phyloP scores from a whole-genome alignment of 2,888 invertebrate genomes.

The Acleris emargana region DNA sequence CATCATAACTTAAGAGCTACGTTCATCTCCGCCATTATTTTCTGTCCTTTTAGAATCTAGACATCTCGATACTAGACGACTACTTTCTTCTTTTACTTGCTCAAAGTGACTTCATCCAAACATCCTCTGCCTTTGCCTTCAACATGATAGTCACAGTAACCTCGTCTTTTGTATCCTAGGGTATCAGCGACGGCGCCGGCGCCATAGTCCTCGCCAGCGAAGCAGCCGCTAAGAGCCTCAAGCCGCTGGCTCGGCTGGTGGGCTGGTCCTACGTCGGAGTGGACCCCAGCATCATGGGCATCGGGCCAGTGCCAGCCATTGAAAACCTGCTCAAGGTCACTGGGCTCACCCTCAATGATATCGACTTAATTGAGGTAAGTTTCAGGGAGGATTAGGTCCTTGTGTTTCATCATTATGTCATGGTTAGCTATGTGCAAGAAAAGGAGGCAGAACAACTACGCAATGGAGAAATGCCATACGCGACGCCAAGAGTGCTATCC shows the following conservation, averaged over 20 bases:
- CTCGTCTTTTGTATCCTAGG: constrained; percentile 78
- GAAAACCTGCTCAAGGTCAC: constrained; percentile 91
- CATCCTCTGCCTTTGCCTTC: too few species aligned
- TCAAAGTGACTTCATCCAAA: too few species aligned
- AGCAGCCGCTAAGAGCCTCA: constrained; percentile 92
- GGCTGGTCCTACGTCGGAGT: constrained; percentile 97
- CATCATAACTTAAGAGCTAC: too few species aligned
- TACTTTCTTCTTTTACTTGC: too few species aligned
- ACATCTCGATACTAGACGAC: too few species aligned
- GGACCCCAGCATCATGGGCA: constrained; percentile 99
- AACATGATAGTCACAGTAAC: too few species aligned
- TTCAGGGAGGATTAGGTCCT: too few species aligned
- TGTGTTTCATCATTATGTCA: too few species aligned
- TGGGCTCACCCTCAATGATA: constrained; percentile 91
- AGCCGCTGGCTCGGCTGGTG: constrained; percentile 95
- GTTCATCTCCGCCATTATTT: too few species aligned
- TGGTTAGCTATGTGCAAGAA: neutral
- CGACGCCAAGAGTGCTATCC: too few species aligned
- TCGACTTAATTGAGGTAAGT: constrained; percentile 95
- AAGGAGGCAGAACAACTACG: neutral
- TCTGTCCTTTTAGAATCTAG: too few species aligned
- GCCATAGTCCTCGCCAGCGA: constrained; percentile 96
- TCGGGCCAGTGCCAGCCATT: constrained; percentile 98
- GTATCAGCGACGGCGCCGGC: constrained; percentile 98
- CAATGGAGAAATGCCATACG: too few species aligned